phyloP scores from a whole-genome alignment of 2,797 vertebrate species.

The Enoplosus armatus region DNA sequence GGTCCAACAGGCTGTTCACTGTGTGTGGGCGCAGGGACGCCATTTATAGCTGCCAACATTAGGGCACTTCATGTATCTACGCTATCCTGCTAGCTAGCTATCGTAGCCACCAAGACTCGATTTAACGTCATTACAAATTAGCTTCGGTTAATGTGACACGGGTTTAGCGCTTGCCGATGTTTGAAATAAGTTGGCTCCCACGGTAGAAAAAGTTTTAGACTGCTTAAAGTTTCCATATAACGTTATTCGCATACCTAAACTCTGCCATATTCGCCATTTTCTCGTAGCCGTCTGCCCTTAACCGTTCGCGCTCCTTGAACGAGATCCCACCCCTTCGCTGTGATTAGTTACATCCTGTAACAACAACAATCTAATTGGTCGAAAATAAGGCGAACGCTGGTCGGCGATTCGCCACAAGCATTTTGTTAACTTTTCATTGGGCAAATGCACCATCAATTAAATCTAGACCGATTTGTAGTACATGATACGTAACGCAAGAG shows the following conservation, averaged over 20 bases:
- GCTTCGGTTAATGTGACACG: not conserved
- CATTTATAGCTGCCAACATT: conserved; percentile 25
- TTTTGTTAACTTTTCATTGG: conserved; percentile 50
- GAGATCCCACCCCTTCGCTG: conserved; percentile 40
- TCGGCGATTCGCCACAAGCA: not conserved
- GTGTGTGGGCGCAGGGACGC: not conserved
- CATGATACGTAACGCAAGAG: not conserved
- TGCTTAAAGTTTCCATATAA: not conserved
- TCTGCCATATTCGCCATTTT: conserved; percentile 80
- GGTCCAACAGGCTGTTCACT: not conserved
- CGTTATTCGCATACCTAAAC: not conserved
- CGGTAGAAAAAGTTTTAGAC: not conserved
- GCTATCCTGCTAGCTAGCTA: not conserved
- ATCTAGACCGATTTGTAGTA: not conserved
- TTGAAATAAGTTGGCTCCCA: rapidly evolving
- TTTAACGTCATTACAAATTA: not conserved
- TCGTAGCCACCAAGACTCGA: not conserved
- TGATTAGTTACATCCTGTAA: conserved; percentile 53
- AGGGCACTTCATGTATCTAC: conserved; percentile 5
- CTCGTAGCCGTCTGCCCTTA: conserved; percentile 44
- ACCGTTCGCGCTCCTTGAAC: conserved; percentile 84
- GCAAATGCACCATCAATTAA: conserved; percentile 36
- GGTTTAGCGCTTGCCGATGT: not conserved
- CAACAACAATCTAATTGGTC: conserved; percentile 54
- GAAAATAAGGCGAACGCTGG: not conserved